Base-by-base conservation (phyloP, 2,888 invertebrate genomes). In the Aphidius colemani region DNA sequence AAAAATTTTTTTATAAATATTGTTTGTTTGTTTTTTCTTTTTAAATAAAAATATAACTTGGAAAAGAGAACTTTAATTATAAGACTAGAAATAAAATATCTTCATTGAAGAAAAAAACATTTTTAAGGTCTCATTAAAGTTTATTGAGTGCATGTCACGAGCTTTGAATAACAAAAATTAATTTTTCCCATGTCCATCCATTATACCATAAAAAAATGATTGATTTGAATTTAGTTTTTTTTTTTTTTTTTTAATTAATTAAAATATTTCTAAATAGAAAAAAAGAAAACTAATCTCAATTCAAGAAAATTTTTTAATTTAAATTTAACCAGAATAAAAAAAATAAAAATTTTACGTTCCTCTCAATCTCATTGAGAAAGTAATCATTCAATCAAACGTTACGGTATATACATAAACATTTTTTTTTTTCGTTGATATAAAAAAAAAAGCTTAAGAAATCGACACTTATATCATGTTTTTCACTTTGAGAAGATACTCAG, bases 401-500 rank as follows among this genome's bases (percentile, higher is more conserved):
- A 30, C 30, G 30, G 5, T 30, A 30, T 30, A 30, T 30, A 30
- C 5, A 30, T 30, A 5, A 18, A 18, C 13, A 18, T 30, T 30
- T 30, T 30, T 30, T 30, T 30, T 30, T 30, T 30, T 30, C 55
- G 51, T 53, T 45, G 61, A 18, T 18, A 18, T 2, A 18, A 45
- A 48, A 30, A 59, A 67, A 53, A 50, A 55, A 55, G 41, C 40
- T 53, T 53, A 69, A 71, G 69, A 70, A 69, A 65, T 67, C 69
- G 66, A 66, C 67, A 46, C 57, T 48, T 57, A 50, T 44, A 62
- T 50, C 62, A 57, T 57, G 57, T 57, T 63, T 63, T 75, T 76
- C 72, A 78, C 75, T 79, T 81, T 81, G 78, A 81, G 77, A 78
- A 80, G 80, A 77, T 79, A 81, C 78, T 81, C 81, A 81, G 80